Evolutionary conservation across 2,797 vertebrate species (phyloP).

Genomic region (Syngnathus rostellatus): DNA sequence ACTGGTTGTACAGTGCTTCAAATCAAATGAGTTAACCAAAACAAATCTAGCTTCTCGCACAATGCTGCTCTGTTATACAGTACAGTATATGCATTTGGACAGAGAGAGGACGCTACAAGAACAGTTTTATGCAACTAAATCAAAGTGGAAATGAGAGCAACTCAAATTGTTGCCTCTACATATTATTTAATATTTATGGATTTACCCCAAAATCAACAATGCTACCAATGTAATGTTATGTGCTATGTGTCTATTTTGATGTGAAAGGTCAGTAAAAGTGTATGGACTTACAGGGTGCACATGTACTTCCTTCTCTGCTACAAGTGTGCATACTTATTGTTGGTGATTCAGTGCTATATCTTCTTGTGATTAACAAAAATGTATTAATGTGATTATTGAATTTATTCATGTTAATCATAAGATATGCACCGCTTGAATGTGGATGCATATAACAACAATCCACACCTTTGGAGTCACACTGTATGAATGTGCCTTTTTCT

Average conservation of each 20-base stretch:
- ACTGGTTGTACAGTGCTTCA: constrained; percentile 17
- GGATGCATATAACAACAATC: constrained; percentile 64
- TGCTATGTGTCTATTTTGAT: constrained; percentile 43
- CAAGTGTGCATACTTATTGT: constrained; percentile 55
- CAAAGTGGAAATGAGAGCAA: constrained; percentile 19
- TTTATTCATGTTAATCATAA: constrained; percentile 60
- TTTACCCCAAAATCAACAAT: constrained; percentile 52
- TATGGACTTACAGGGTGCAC: constrained; percentile 59
- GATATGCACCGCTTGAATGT: constrained; percentile 67
- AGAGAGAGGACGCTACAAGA: constrained; percentile 40
- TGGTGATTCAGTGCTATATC: constrained; percentile 58
- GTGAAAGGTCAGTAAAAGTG: constrained; percentile 50
- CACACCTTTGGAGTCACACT: constrained; percentile 49
- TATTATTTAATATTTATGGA: constrained; percentile 32
- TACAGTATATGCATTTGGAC: constrained; percentile 44
- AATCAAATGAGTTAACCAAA: constrained; percentile 36
- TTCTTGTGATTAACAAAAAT: constrained; percentile 61
- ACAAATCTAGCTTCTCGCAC: constrained; percentile 15
- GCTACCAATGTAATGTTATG: constrained; percentile 57
- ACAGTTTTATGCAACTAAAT: constrained; percentile 53
- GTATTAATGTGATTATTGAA: constrained; percentile 63
- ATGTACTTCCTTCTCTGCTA: constrained; percentile 56
- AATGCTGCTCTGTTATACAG: constrained; percentile 31
- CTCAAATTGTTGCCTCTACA: constrained; percentile 30
- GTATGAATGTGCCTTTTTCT: constrained; percentile 59